Percentiles rank a stretch among this genome's conserved stretches.
phyloP scores from a whole-genome alignment of 1,140 invertebrate genomes.

The Hyles vespertilio region DNA sequence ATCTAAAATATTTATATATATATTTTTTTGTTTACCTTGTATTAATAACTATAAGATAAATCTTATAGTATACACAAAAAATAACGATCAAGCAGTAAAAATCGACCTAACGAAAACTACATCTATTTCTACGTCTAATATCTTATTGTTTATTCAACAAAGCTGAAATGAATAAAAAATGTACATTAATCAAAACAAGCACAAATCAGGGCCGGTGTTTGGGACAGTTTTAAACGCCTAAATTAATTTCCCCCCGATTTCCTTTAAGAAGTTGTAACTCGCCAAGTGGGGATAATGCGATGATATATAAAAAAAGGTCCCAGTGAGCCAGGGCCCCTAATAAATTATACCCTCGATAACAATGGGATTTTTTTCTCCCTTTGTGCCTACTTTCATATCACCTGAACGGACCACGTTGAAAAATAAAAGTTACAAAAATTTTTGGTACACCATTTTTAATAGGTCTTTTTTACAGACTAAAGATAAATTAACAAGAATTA shows the following conservation, averaged over 20 bases:
- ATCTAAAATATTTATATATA: no score
- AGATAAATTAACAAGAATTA: no score
- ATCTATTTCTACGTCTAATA: no score
- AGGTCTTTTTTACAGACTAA: no score
- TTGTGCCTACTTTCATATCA: conserved; percentile 75
- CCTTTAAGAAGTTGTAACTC: conserved; percentile 75
- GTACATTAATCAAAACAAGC: conserved; percentile 57
- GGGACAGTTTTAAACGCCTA: conserved; percentile 70
- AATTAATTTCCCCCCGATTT: conserved; percentile 73
- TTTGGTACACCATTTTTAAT: no score
- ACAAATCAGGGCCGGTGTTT: conserved; percentile 55
- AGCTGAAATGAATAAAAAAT: conserved; percentile 13
- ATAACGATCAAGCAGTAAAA: no score
- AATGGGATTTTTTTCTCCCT: conserved; percentile 70
- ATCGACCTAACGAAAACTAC: no score
- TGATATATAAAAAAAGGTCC: conserved; percentile 76
- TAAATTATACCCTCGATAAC: conserved; percentile 76
- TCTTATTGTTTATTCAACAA: no score
- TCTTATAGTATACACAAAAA: no score
- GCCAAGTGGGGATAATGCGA: conserved; percentile 73
- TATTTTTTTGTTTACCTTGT: no score
- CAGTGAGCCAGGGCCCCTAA: conserved; percentile 64
- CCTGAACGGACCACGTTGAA: conserved; percentile 47
- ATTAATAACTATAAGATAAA: no score
- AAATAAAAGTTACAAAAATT: no score